Evolutionary conservation across 1,140 invertebrate species (phyloP).

Genomic region (Armadillidium nasatum): DNA sequence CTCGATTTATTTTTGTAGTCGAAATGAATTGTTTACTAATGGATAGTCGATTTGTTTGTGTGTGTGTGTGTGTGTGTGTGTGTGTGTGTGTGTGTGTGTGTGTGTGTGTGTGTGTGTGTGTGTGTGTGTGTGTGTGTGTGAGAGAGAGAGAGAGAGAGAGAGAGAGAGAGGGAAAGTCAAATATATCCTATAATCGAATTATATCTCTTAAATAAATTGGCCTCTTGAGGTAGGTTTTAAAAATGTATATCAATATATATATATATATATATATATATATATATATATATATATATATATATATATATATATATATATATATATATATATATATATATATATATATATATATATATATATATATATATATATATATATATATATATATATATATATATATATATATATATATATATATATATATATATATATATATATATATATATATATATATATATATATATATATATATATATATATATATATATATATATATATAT

Average conservation of each 20-base stretch:
- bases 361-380: conserved; percentile 24
- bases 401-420: conserved; percentile 19
- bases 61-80: no score
- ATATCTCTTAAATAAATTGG: no score
- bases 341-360: conserved; percentile 20
- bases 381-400: background rate
- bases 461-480: conserved; percentile 19
- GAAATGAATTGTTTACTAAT: no score
- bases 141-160: no score
- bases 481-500: conserved; percentile 16
- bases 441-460: conserved; percentile 23
- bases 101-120: no score
- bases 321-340: conserved; percentile 13
- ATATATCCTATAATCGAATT: no score
- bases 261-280: conserved; percentile 22
- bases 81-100: no score
- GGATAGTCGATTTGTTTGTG: no score
- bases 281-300: conserved; percentile 24
- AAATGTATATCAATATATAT: background rate
- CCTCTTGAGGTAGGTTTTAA: no score
- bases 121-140: no score
- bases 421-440: conserved; percentile 21
- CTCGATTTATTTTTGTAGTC: no score
- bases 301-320: conserved; percentile 21
- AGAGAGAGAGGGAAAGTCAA: no score